Conservation (phyloP, 2,888 invertebrate genomes). For the Microdon myrmicae region DNA sequence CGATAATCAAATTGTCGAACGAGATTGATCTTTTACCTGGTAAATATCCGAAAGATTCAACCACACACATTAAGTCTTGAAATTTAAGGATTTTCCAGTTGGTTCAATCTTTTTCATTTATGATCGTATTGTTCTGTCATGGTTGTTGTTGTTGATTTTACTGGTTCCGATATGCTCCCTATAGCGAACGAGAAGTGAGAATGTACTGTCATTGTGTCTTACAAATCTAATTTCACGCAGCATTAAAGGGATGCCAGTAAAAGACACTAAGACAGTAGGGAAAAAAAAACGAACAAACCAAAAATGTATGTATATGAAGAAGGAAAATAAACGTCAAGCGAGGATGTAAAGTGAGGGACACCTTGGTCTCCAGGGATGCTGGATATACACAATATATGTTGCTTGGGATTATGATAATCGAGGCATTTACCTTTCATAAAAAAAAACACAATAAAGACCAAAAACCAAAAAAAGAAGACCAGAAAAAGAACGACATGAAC, state of each 20-base stretch:
- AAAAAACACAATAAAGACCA: too few species aligned
- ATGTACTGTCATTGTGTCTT: conserved; percentile 44
- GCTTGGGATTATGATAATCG: conserved; percentile 39
- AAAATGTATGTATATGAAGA: too few species aligned
- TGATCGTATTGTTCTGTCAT: too few species aligned
- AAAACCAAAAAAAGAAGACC: conserved; percentile 18
- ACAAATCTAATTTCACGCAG: conserved; percentile 67
- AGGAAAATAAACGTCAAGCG: too few species aligned
- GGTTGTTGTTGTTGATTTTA: conserved; percentile 4
- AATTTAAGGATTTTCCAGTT: conserved; percentile 18
- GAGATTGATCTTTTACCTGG: conserved; percentile 29
- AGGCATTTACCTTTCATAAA: conserved; percentile 34
- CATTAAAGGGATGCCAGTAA: conserved; percentile 60
- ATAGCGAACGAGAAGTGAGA: conserved; percentile 22
- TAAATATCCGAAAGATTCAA: neutral
- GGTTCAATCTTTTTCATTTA: too few species aligned
- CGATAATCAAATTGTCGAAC: conserved; percentile 21
- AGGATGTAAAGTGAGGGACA: too few species aligned
- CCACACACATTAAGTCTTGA: too few species aligned
- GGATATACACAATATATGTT: too few species aligned
- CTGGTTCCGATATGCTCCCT: conserved; percentile 19
- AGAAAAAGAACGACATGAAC: too few species aligned
- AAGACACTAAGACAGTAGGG: too few species aligned
- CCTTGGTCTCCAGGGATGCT: conserved; percentile 13
- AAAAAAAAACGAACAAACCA: too few species aligned